Conservation (phyloP, 1,140 invertebrate genomes). For the Eurosta solidaginis region DNA sequence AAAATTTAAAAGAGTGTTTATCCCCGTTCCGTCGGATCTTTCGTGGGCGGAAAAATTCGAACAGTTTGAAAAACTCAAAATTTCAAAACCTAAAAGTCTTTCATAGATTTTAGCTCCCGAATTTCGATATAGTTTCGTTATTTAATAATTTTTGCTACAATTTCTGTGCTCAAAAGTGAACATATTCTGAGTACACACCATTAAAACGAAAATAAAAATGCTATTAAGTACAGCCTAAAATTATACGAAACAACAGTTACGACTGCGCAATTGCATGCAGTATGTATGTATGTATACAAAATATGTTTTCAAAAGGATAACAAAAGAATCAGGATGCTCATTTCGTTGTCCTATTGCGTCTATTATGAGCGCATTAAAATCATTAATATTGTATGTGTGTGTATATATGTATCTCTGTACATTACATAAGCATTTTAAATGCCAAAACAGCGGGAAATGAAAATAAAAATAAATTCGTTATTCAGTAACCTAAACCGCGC, state of each 20-base stretch:
- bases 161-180: too few relatives aligned
- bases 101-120: too few relatives aligned
- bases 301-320: neutral
- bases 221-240: neutral
- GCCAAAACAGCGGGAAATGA: neutral
- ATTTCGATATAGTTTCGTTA: too few relatives aligned
- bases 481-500: slow-evolving; percentile 15
- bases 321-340: neutral
- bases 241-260: slow-evolving; percentile 45
- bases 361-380: neutral
- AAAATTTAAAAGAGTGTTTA: too few relatives aligned
- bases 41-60: too few relatives aligned
- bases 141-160: too few relatives aligned
- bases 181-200: too few relatives aligned
- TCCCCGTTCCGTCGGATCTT: too few relatives aligned
- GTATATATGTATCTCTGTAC: neutral
- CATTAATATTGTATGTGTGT: too few relatives aligned
- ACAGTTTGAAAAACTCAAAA: too few relatives aligned
- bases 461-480: neutral
- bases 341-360: neutral
- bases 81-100: too few relatives aligned
- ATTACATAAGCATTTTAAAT: neutral
- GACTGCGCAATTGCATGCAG: slow-evolving; percentile 40
- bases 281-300: neutral
- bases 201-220: neutral